phyloP scores from a whole-genome alignment of 2,113 vertebrate genomes.

The Turnix velox region DNA sequence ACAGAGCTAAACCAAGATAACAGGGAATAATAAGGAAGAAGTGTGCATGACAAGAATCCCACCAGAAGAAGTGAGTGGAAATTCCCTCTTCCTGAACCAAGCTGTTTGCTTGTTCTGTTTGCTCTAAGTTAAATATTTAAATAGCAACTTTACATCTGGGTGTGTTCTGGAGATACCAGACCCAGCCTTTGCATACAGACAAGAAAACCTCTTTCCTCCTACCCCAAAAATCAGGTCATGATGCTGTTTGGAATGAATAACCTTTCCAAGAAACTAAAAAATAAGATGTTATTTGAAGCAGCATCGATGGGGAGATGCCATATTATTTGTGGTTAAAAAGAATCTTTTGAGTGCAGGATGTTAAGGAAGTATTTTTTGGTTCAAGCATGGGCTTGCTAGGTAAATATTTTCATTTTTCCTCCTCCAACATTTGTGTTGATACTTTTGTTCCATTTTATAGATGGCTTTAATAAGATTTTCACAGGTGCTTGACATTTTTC shows the following conservation, averaged over 20 bases:
- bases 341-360: background rate
- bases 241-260: background rate
- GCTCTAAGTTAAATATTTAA: background rate
- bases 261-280: background rate
- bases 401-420: background rate
- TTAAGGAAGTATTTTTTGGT: background rate
- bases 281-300: background rate
- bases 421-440: background rate
- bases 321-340: background rate
- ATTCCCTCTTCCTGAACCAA: background rate
- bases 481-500: background rate
- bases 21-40: background rate
- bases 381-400: background rate
- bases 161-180: background rate
- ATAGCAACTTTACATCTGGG: background rate
- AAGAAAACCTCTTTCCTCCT: background rate
- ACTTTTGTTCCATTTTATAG: background rate
- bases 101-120: background rate
- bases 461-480: background rate
- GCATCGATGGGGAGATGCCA: background rate
- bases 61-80: background rate
- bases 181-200: background rate
- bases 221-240: background rate
- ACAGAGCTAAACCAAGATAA: background rate
- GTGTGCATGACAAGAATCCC: background rate